Evolutionary conservation across 2,888 invertebrate genomes (phyloP), one percentile per base, ranked within the genome.

Genomic region (Phanerotoma sp.): DNA sequence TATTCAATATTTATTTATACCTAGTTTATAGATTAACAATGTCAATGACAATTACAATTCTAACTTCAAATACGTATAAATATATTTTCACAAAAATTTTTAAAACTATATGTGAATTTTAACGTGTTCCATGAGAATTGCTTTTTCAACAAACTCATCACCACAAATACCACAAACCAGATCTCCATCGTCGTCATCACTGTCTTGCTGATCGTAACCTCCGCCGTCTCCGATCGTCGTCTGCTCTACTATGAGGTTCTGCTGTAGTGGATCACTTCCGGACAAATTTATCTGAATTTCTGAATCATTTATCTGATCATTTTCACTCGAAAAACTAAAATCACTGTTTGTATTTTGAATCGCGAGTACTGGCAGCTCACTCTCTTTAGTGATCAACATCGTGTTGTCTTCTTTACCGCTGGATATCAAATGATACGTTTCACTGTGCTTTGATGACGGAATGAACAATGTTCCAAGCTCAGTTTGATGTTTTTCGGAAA

Each of bases 121-220:
- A 20, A 78, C 73, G 57, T 78, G 78, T 51, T 73, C 74, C 70
- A 73, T 74, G 16, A 78, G 64, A 21, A 71, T 69, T 47, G 67
- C 68, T 63, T 77, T 75, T 42, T 71, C 71, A 20, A 64, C 62
- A 62, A 78, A 78, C 52, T 71, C 74, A 51, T 73, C 72, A 1
- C 76, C 77, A 53, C 78, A 78, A 55, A 78, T 72, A 22, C 75
- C 75, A 54, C 78, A 78, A 25, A 69, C 65, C 54, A 73, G 64
- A 57, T 73, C 72, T 6, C 72, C 69, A 22, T 63, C 67, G 6
- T 61, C 64, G 11, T 69, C 65, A 10, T 72, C 71, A 40, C 21
- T 33, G 13, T 38, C 30, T 20, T 28, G 11, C 6, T 15, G 33
- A 18, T 53, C 32, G 40, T 52, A 21, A n/a, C n/a, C n/a, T n/a